Percentiles rank a stretch among this genome's conserved stretches.
These are phyloP conservation scores for Spisula subtruncata DNA, from an alignment of 2,888 invertebrate genomes.

Conservation along the genomic window DNA sequence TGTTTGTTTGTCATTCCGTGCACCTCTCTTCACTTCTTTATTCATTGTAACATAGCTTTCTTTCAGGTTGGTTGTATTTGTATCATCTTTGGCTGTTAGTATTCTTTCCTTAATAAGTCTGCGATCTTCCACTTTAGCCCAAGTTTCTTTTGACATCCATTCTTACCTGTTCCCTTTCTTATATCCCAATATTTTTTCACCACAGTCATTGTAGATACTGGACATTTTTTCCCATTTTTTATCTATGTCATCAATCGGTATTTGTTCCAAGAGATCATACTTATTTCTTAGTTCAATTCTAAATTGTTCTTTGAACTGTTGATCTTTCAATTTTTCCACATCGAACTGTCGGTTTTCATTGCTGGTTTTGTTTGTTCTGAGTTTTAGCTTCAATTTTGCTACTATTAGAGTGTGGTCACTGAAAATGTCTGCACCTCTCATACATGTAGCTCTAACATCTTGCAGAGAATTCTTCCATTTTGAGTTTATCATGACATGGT, in stretches of 20 bases:
- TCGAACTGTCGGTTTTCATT: neutral
- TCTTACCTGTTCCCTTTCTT: neutral
- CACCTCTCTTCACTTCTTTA: constrained; percentile 44
- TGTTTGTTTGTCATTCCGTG: constrained; percentile 31
- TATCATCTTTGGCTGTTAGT: no score
- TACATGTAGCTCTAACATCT: constrained; percentile 39
- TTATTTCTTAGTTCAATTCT: no score
- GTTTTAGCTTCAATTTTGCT: no score
- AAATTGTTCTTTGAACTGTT: neutral
- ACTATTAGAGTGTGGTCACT: no score
- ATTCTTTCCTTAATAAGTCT: no score
- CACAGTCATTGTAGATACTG: neutral
- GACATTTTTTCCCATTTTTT: no score
- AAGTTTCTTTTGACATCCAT: neutral
- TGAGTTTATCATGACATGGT: constrained; percentile 47
- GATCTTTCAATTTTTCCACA: no score
- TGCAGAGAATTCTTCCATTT: constrained; percentile 48
- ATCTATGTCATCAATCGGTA: no score
- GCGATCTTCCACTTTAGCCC: neutral
- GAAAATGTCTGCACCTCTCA: no score
- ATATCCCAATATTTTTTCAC: neutral
- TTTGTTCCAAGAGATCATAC: no score
- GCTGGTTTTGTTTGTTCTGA: no score
- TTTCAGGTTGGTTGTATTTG: no score
- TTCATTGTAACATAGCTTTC: neutral